Percentiles rank a stretch among this genome's conserved stretches.
phyloP scores from a whole-genome alignment of 2,797 vertebrate species.

The Heteromormyrus szaboi region DNA sequence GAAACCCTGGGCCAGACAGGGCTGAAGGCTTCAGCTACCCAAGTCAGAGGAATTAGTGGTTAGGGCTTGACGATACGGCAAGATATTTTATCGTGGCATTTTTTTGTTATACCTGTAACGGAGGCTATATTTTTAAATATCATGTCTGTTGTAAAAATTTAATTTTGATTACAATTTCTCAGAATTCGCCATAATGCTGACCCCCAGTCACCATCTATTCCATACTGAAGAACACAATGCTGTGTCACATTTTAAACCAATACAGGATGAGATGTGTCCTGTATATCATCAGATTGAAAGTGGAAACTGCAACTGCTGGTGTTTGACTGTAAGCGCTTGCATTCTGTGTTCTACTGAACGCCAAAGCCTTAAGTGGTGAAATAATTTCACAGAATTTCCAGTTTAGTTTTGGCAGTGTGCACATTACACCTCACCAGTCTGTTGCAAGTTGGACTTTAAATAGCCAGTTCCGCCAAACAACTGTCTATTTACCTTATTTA shows the following conservation, averaged over 20 bases:
- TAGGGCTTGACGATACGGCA: background rate
- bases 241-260: background rate
- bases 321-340: background rate
- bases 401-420: background rate
- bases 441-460: background rate
- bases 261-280: background rate
- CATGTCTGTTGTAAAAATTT: background rate
- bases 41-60: background rate
- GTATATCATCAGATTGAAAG: background rate
- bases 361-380: background rate
- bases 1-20: background rate
- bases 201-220: background rate
- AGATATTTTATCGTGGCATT: background rate
- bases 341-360: background rate
- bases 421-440: background rate
- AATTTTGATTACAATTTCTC: background rate
- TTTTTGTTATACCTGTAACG: background rate
- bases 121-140: background rate
- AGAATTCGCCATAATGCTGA: background rate
- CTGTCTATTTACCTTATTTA: background rate
- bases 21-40: background rate
- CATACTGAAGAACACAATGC: background rate
- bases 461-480: background rate
- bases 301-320: background rate
- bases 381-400: background rate